Evolutionary conservation across 64 coral and sea anemone genomes (phyloP).

Genomic region (Hydrozoanthus tunicans): DNA sequence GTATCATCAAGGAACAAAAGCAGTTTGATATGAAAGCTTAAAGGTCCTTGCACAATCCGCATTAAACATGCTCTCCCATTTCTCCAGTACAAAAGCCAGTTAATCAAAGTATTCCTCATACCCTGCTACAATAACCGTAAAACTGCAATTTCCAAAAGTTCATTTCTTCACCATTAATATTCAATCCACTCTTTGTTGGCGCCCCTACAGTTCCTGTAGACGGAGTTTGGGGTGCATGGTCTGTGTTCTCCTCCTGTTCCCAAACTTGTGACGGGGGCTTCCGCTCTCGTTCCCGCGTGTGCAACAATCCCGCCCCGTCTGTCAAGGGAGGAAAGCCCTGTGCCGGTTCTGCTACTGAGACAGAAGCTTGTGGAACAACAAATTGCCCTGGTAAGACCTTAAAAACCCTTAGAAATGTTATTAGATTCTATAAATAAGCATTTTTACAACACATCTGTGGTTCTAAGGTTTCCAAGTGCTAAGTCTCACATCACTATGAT

Average conservation of each 20-base stretch:
- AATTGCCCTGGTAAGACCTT: neutral
- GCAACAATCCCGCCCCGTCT: slow-evolving; percentile 59
- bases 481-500: too few species aligned
- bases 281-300: slow-evolving; percentile 11
- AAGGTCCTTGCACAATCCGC: too few species aligned
- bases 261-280: slow-evolving; percentile 36
- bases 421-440: too few species aligned
- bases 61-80: too few species aligned
- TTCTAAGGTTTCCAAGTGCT: too few species aligned
- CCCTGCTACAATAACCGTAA: neutral
- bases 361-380: neutral
- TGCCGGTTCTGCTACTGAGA: slow-evolving; percentile 26
- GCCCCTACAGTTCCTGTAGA: neutral
- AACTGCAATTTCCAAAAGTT: neutral
- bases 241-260: neutral
- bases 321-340: slow-evolving; percentile 33
- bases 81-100: too few species aligned
- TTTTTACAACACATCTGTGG: too few species aligned
- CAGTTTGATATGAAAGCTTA: too few species aligned
- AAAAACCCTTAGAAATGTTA: too few species aligned
- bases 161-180: neutral
- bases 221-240: slow-evolving; percentile 43
- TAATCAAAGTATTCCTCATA: too few species aligned
- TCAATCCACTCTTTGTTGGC: neutral
- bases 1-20: too few species aligned